A percentile compares a stretch with the other conserved stretches of the same genome.
Conservation (phyloP, 2,888 invertebrate genomes). For the Hipparchia semele region DNA sequence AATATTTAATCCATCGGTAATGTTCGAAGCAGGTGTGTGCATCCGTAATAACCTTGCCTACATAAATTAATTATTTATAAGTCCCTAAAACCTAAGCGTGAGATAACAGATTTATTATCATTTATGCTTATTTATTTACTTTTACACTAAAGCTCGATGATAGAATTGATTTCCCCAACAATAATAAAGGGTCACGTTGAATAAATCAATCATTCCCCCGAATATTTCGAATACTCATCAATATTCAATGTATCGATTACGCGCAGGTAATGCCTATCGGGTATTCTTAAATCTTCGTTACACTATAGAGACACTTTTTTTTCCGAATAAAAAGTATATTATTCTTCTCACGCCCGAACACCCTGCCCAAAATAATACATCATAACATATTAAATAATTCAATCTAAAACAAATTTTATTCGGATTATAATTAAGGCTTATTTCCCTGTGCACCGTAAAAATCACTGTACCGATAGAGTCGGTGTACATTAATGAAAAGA, state of each 20-base stretch:
- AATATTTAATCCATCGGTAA: constrained; percentile 18
- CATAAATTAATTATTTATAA: constrained; percentile 33
- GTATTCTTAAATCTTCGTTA: constrained; percentile 34
- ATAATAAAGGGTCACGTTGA: constrained; percentile 32
- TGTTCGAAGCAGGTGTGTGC: constrained; percentile 31
- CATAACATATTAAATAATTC: not conserved
- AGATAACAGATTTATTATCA: constrained; percentile 38
- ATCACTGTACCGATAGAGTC: constrained; percentile 40
- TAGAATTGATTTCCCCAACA: constrained; percentile 33
- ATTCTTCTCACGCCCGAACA: constrained; percentile 39
- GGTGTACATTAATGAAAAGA: constrained; percentile 48
- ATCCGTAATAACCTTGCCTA: constrained; percentile 10
- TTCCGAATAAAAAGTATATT: constrained; percentile 30
- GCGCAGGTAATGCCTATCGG: constrained; percentile 39
- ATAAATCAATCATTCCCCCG: constrained; percentile 41
- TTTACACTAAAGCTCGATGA: constrained; percentile 33
- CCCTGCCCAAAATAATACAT: constrained; percentile 16
- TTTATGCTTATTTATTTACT: constrained; percentile 36
- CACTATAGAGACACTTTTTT: constrained; percentile 37
- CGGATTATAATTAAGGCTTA: not conserved
- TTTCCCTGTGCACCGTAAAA: constrained; percentile 4
- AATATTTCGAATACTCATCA: constrained; percentile 42
- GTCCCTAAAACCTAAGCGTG: constrained; percentile 31
- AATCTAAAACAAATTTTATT: constrained; percentile 17
- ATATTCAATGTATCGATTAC: constrained; percentile 44